Percentiles rank a stretch among this genome's conserved stretches.
Conservation (phyloP, 2,888 invertebrate genomes). For the Agrochola lychnidis region DNA sequence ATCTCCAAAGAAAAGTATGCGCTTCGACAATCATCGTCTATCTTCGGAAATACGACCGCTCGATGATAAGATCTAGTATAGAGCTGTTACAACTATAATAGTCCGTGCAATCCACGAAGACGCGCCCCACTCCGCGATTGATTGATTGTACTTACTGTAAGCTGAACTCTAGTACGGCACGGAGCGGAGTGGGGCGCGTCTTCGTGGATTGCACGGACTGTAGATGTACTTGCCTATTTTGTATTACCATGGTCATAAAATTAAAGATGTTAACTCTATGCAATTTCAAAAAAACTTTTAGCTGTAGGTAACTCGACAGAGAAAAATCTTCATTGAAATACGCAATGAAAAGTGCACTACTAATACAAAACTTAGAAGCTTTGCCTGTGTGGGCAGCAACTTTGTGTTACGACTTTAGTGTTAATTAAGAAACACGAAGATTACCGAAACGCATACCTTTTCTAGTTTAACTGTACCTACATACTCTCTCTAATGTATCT, state of each 20-base stretch:
- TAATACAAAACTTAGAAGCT: background rate
- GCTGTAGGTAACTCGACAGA: background rate
- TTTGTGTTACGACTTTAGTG: background rate
- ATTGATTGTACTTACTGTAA: no score
- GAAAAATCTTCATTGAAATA: background rate
- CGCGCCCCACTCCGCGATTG: no score
- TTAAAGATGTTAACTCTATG: no score
- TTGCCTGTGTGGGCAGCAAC: background rate
- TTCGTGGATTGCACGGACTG: no score
- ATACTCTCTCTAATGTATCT: background rate
- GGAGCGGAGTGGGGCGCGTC: no score
- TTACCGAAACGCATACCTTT: background rate
- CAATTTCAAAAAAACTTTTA: background rate
- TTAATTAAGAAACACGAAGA: background rate
- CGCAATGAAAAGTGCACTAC: background rate
- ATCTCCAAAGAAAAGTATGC: background rate
- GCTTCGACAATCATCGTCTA: background rate
- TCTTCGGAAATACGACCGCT: background rate
- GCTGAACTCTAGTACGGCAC: no score
- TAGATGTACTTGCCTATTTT: background rate
- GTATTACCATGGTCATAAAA: background rate
- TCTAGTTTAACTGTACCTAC: background rate
- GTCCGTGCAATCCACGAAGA: no score
- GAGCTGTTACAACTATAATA: background rate
- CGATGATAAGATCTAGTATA: background rate